These are phyloP conservation scores for Amblyopsis hoosieri DNA, from an alignment of 2,797 vertebrate species.

Conservation along the genomic window DNA sequence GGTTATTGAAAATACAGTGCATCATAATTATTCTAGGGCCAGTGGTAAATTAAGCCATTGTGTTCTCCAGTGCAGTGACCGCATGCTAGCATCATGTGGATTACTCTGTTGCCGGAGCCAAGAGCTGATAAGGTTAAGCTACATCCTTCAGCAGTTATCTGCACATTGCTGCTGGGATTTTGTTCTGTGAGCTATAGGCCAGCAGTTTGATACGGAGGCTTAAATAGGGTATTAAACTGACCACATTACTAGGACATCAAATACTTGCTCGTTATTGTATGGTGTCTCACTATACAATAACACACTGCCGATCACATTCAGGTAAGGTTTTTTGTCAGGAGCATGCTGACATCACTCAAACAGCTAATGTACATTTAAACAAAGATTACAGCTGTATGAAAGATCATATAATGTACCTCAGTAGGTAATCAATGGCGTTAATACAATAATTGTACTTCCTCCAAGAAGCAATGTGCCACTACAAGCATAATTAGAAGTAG, in stretches of 20 bases:
- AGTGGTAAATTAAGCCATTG: constrained; percentile 68
- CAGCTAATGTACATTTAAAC: not conserved
- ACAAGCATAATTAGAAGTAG: constrained; percentile 41
- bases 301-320: constrained; percentile 14
- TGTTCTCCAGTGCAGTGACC: constrained; percentile 63
- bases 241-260: constrained; percentile 62
- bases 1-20: constrained; percentile 6
- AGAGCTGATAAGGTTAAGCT: constrained; percentile 78
- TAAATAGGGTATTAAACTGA: constrained; percentile 61
- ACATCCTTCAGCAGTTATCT: constrained; percentile 75
- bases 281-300: constrained; percentile 25
- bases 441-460: too few relatives aligned
- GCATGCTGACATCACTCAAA: constrained; percentile 1
- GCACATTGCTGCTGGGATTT: constrained; percentile 67
- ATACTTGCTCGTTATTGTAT: constrained; percentile 28
- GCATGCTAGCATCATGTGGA: constrained; percentile 64
- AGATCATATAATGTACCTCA: not conserved
- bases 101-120: constrained; percentile 72
- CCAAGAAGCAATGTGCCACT: constrained; percentile 12
- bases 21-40: constrained; percentile 47
- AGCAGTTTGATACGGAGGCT: constrained; percentile 61
- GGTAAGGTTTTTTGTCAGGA: constrained; percentile 20
- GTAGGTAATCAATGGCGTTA: too few relatives aligned
- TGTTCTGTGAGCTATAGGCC: constrained; percentile 63
- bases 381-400: constrained; percentile 5